Evolutionary conservation across 2,113 vertebrate genomes (phyloP).

Genomic region (Callipepla californica): DNA sequence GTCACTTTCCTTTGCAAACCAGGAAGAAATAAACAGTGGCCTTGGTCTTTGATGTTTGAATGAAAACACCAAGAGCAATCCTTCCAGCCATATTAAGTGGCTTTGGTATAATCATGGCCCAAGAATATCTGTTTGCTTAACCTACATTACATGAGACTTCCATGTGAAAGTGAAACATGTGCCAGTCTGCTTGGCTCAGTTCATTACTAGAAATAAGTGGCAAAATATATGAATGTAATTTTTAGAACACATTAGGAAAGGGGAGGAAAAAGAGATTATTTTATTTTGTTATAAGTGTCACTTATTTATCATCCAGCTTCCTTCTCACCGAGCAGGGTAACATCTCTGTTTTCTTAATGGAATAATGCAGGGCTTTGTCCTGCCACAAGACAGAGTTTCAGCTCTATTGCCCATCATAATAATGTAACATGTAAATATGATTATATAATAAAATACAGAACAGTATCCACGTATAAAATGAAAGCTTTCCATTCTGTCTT

Average conservation of each 20-base stretch:
- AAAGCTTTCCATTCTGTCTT: not conserved
- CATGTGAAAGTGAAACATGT: slow-evolving; percentile 37
- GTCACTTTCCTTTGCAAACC: slow-evolving; percentile 33
- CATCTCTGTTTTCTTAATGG: not conserved
- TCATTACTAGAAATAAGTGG: slow-evolving; percentile 45
- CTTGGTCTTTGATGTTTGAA: slow-evolving; percentile 60
- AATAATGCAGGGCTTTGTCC: not conserved
- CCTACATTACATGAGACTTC: slow-evolving; percentile 41
- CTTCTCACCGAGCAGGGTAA: not conserved
- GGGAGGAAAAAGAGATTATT: not conserved
- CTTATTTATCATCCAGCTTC: not conserved
- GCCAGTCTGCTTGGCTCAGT: slow-evolving; percentile 29
- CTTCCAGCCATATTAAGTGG: not conserved
- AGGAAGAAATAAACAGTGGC: slow-evolving; percentile 33
- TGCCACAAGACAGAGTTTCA: not conserved
- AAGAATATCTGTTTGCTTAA: slow-evolving; percentile 44
- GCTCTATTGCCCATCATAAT: not conserved
- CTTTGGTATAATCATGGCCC: slow-evolving; percentile 32
- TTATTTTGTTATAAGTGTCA: not conserved
- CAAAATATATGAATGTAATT: slow-evolving; percentile 3
- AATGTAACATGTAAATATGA: not conserved
- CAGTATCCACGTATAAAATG: not conserved
- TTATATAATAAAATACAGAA: not conserved
- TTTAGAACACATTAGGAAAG: slow-evolving; percentile 12
- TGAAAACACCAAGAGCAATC: slow-evolving; percentile 21